Conservation (phyloP, 2,113 vertebrate genomes). For the Lepisosteus oculatus region DNA sequence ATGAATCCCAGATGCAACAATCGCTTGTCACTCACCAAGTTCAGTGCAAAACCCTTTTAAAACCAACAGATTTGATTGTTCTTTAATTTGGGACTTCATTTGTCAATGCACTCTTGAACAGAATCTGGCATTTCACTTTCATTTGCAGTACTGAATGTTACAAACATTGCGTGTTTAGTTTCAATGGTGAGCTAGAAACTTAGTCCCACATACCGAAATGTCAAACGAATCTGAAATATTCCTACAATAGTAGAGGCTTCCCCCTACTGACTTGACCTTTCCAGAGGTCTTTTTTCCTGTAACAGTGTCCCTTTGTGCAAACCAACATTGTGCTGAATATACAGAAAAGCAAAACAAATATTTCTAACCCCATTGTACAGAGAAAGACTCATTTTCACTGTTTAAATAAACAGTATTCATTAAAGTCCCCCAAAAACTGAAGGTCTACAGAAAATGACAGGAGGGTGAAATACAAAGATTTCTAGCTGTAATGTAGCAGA, state of each 20-base stretch:
- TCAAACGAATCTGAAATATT: not conserved
- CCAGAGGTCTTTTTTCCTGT: slow-evolving; percentile 19
- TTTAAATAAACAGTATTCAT: no score
- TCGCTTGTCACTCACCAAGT: not conserved
- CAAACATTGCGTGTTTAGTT: not conserved
- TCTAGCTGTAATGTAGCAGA: no score
- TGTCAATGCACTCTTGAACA: not conserved
- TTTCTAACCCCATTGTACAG: slow-evolving; percentile 15
- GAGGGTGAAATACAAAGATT: no score
- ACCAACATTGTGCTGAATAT: slow-evolving; percentile 4
- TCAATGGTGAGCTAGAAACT: slow-evolving; percentile 1
- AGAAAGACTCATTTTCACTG: not conserved
- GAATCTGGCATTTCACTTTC: not conserved
- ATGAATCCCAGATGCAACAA: not conserved
- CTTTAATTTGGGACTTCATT: not conserved
- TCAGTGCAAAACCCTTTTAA: not conserved
- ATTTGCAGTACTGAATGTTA: not conserved
- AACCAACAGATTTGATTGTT: not conserved
- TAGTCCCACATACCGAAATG: slow-evolving; percentile 7
- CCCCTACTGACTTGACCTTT: slow-evolving; percentile 11
- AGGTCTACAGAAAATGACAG: no score
- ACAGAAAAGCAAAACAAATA: slow-evolving; percentile 18
- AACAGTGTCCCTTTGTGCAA: slow-evolving; percentile 27
- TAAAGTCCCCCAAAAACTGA: no score
- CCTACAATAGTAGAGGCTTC: not conserved